Base-by-base conservation (phyloP, 2,113 vertebrate genomes). In the Pituophis catenifer region DNA sequence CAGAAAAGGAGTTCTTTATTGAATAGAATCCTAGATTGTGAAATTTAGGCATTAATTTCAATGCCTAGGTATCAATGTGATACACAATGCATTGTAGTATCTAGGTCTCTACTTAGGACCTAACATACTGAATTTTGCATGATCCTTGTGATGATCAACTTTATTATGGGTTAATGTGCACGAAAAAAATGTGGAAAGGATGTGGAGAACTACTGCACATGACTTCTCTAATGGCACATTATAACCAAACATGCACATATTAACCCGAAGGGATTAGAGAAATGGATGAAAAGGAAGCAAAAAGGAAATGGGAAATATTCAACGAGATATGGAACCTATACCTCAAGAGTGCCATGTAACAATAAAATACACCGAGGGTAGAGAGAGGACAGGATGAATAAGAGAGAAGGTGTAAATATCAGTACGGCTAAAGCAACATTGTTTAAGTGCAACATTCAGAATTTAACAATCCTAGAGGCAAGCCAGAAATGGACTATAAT, bases 241-340 rank as follows among this genome's bases (percentile, higher is more conserved):
- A 89, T 86, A 54, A 62, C 91, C 52, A 12, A 89, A 57, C 33
- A 91, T 21, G 10, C 58, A 95, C 91, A 91, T 87, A 59, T 90
- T 86, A 89, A 70, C 94, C 89, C 0, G 8, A 96, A 4, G n/a
- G 21, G 29, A 94, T 93, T 89, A 94, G 21, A 55, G 91, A 93
- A 94, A 94, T 92, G 75, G 94, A 91, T 7, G 17, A 94, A 92
- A 58, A 93, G 21, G 93, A 95, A 94, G 86, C 48, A 95, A 54
- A 93, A 70, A 24, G 91, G 81, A 96, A 97, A 96, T 86, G 6
- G 81, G 44, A 96, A 95, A 93, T 91, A 95, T 81, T 95, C 75
- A 38, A 95, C 92, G 86, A 86, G 38, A 95, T 94, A 96, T 96
- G 94, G 93, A 95, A 91, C n/a, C 17, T 93, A 81, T 11, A 48